phyloP scores from a whole-genome alignment of 2,113 vertebrate genomes.

The Bombycilla garrulus region DNA sequence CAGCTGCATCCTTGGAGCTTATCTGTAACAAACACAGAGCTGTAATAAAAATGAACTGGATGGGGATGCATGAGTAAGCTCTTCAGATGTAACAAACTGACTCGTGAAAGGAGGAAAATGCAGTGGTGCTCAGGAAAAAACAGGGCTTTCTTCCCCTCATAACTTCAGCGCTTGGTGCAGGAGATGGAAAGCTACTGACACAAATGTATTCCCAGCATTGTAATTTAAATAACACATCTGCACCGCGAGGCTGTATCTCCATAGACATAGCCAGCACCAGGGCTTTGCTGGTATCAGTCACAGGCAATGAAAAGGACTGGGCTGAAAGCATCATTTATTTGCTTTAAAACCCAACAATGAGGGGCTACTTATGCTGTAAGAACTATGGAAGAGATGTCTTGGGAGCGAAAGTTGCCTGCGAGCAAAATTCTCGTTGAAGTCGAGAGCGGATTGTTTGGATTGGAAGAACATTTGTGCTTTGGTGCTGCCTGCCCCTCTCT shows the following conservation, averaged over 20 bases:
- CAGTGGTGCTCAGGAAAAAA: neutral
- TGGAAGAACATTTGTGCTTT: neutral
- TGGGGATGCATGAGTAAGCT: constrained; percentile 48
- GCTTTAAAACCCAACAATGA: constrained; percentile 36
- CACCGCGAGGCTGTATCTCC: constrained; percentile 32
- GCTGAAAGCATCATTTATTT: constrained; percentile 54
- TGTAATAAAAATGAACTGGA: constrained; percentile 55
- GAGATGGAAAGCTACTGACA: constrained; percentile 60
- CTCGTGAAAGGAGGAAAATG: constrained; percentile 14
- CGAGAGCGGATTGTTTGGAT: neutral
- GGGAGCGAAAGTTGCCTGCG: constrained; percentile 1
- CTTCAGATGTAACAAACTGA: constrained; percentile 37
- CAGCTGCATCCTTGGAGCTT: constrained; percentile 43
- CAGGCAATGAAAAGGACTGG: constrained; percentile 3
- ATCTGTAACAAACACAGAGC: constrained; percentile 51
- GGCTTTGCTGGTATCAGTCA: constrained; percentile 43
- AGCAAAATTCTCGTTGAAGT: neutral
- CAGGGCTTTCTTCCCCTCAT: neutral
- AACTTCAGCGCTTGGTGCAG: neutral
- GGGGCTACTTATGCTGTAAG: constrained; percentile 18
- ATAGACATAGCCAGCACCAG: constrained; percentile 24
- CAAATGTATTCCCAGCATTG: constrained; percentile 56
- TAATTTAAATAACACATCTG: constrained; percentile 66
- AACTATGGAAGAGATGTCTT: neutral
- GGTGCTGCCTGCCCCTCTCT: neutral